phyloP scores from a whole-genome alignment of 2,113 vertebrate species.

The Gorsachius goisagi region DNA sequence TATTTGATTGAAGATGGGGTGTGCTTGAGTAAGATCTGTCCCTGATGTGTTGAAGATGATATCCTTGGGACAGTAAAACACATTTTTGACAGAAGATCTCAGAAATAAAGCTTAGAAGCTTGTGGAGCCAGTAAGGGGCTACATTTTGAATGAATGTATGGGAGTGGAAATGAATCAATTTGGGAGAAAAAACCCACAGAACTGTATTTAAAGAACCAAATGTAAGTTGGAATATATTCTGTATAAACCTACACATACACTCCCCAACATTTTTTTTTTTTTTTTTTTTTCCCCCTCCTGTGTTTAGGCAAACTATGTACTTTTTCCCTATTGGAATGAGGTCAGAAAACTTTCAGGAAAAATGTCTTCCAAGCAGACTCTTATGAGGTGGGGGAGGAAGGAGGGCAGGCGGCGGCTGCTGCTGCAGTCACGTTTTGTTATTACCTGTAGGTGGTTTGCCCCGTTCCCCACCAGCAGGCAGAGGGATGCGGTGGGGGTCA shows the following conservation, averaged over 20 bases:
- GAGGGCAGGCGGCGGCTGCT: not conserved
- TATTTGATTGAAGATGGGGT: not conserved
- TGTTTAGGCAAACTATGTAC: not conserved
- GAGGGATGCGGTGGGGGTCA: fast-evolving
- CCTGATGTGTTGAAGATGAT: not conserved
- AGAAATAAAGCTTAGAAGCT: not conserved
- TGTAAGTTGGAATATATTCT: not conserved
- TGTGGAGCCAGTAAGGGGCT: not conserved
- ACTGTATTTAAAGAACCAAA: not conserved
- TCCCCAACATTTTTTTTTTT: not conserved
- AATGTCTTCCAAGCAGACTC: not conserved
- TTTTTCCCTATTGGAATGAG: not conserved
- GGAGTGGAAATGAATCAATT: not conserved
- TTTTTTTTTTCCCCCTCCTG: too few relatives aligned
- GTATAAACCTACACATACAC: not conserved
- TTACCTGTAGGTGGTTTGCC: not conserved
- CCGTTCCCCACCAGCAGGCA: not conserved
- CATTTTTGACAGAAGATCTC: not conserved
- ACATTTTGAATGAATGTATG: not conserved
- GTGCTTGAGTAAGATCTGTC: not conserved
- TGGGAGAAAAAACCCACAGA: not conserved
- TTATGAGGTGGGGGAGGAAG: not conserved
- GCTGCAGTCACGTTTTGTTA: not conserved
- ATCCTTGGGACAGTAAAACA: not conserved
- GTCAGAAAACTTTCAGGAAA: not conserved